Evolutionary conservation across 1,140 invertebrate species (phyloP).

Genomic region (Pteromalus puparum): DNA sequence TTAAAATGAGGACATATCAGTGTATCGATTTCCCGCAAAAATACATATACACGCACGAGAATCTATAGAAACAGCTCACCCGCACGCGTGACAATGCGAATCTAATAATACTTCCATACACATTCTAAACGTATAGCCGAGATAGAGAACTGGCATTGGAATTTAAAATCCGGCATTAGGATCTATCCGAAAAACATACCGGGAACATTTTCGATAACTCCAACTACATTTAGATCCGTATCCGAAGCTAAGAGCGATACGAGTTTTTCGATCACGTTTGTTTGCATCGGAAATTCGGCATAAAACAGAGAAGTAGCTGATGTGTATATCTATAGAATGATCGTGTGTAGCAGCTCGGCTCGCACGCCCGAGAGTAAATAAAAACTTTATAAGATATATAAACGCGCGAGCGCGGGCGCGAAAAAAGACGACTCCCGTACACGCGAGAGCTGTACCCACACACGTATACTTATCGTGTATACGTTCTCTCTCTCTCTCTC

Average conservation of each 20-base stretch:
- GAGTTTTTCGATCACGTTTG: slow-evolving; percentile 35
- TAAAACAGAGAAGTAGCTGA: not conserved
- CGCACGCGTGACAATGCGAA: not conserved
- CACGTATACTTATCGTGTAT: not conserved
- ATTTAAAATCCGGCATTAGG: slow-evolving; percentile 10
- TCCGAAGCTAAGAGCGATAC: not conserved
- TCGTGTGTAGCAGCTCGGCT: not conserved
- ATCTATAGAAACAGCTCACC: not conserved
- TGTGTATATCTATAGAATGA: not conserved
- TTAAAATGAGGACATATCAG: too few species aligned
- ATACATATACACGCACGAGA: not conserved
- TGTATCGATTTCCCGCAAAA: not conserved
- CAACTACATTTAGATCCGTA: not conserved
- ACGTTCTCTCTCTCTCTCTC: not conserved
- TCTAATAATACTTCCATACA: not conserved
- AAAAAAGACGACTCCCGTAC: not conserved
- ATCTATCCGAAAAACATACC: not conserved
- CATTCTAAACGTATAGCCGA: not conserved
- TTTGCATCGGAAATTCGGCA: not conserved
- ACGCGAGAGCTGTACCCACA: too few species aligned
- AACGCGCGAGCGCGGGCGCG: not conserved
- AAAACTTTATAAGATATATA: slow-evolving; percentile 5
- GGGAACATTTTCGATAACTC: not conserved
- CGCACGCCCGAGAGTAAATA: not conserved
- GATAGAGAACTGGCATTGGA: not conserved